These are phyloP conservation scores for Sanderia malayensis DNA, from an alignment of 30 jellyfish, hydroid and myxozoan genomes.

Conservation along the genomic window DNA sequence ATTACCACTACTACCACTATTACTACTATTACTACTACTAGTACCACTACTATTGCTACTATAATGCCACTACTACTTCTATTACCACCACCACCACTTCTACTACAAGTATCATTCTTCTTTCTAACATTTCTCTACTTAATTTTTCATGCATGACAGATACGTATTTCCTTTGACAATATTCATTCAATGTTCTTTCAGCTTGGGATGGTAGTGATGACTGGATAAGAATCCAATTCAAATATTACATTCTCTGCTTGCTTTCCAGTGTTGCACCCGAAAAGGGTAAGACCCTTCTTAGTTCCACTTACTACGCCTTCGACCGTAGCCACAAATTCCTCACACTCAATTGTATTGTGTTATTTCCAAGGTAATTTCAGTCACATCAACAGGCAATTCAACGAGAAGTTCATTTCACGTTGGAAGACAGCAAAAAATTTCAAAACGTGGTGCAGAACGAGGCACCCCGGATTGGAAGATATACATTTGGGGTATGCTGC, in stretches of 20 bases:
- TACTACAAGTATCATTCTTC: too few species aligned
- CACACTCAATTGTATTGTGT: too few species aligned
- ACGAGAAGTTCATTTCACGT: slow-evolving; percentile 43
- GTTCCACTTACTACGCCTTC: not conserved
- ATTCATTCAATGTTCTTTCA: too few species aligned
- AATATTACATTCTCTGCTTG: slow-evolving; percentile 75
- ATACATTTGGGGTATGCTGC: slow-evolving; percentile 72
- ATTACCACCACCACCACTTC: too few species aligned
- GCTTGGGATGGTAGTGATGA: slow-evolving; percentile 99
- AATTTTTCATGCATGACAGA: too few species aligned
- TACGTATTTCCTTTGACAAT: too few species aligned
- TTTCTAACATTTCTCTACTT: too few species aligned
- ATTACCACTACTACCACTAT: too few species aligned
- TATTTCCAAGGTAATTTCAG: slow-evolving; percentile 18
- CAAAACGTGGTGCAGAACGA: slow-evolving; percentile 54
- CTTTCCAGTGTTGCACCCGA: slow-evolving; percentile 72
- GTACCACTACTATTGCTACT: too few species aligned
- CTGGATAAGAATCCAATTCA: slow-evolving; percentile 88
- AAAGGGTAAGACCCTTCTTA: slow-evolving; percentile 9
- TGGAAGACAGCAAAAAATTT: slow-evolving; percentile 62
- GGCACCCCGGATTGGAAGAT: slow-evolving; percentile 75
- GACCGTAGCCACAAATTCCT: too few species aligned
- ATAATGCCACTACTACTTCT: too few species aligned
- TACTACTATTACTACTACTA: too few species aligned
- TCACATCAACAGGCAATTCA: slow-evolving; percentile 56